Conservation (phyloP, 1,140 invertebrate genomes). For the Contarinia nasturtii region DNA sequence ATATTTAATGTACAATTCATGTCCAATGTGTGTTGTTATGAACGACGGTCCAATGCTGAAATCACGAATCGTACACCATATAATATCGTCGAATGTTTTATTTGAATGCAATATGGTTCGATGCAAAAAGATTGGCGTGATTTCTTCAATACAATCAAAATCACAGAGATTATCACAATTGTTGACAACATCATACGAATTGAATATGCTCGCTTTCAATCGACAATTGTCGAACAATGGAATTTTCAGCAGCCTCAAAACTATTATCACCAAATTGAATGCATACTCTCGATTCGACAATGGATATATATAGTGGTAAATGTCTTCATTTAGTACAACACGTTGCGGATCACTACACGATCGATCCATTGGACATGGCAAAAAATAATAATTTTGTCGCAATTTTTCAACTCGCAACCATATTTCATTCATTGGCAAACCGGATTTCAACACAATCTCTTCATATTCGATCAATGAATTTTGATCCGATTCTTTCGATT, state of each 20-base stretch:
- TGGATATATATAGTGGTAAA: slow-evolving; percentile 40
- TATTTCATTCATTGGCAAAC: slow-evolving; percentile 40
- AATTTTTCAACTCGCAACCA: slow-evolving; percentile 44
- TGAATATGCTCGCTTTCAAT: too few species aligned
- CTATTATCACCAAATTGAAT: slow-evolving; percentile 30
- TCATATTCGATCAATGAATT: slow-evolving; percentile 36
- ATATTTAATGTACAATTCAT: slow-evolving; percentile 35
- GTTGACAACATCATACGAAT: slow-evolving; percentile 9
- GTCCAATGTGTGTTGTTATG: slow-evolving; percentile 32
- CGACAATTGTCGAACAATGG: slow-evolving; percentile 27
- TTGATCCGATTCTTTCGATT: slow-evolving; percentile 26
- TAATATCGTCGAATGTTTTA: slow-evolving; percentile 3
- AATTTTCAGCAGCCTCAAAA: slow-evolving; percentile 35
- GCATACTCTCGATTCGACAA: slow-evolving; percentile 30
- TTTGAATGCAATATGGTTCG: slow-evolving; percentile 4
- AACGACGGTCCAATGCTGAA: slow-evolving; percentile 33
- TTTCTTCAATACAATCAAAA: slow-evolving; percentile 25
- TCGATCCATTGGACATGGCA: slow-evolving; percentile 25
- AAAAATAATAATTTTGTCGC: slow-evolving; percentile 37
- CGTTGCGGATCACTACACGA: slow-evolving; percentile 34
- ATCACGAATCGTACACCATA: slow-evolving; percentile 11
- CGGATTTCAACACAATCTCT: slow-evolving; percentile 37
- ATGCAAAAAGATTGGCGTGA: slow-evolving; percentile 9
- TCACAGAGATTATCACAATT: slow-evolving; percentile 24
- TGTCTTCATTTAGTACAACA: slow-evolving; percentile 37